Evolutionary conservation across 2,113 vertebrate species (phyloP).

Genomic region (Meleagris gallopavo): DNA sequence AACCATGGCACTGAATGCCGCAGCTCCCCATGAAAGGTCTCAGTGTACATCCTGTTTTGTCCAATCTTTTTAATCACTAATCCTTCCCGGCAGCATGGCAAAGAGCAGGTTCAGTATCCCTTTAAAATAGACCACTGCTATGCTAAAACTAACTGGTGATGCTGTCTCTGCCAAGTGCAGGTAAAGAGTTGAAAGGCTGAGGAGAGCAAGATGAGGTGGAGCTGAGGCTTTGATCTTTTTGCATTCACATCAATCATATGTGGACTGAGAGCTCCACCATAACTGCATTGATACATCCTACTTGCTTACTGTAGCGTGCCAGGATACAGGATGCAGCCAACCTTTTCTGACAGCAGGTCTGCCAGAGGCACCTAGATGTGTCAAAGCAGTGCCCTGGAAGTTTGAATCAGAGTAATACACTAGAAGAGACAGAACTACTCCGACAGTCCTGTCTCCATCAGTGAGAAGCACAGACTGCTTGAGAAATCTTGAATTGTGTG

Average conservation of each 20-base stretch:
- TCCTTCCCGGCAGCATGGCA: background rate
- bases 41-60: background rate
- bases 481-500: background rate
- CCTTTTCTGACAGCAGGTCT: background rate
- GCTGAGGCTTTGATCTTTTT: conserved; percentile 7
- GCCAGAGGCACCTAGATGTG: background rate
- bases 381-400: background rate
- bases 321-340: background rate
- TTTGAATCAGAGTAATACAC: background rate
- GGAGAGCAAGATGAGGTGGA: background rate
- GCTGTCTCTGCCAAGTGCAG: background rate
- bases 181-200: conserved; percentile 23
- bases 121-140: background rate
- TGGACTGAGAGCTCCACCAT: background rate
- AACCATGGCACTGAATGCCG: background rate
- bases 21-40: background rate
- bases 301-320: background rate
- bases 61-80: background rate
- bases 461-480: background rate
- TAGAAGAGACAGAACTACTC: background rate
- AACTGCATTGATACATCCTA: background rate
- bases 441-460: background rate
- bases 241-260: background rate
- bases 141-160: conserved; percentile 22
- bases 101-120: background rate